These are phyloP conservation scores for Cydia strobilella DNA, from an alignment of 1,140 invertebrate species.

Conservation along the genomic window DNA sequence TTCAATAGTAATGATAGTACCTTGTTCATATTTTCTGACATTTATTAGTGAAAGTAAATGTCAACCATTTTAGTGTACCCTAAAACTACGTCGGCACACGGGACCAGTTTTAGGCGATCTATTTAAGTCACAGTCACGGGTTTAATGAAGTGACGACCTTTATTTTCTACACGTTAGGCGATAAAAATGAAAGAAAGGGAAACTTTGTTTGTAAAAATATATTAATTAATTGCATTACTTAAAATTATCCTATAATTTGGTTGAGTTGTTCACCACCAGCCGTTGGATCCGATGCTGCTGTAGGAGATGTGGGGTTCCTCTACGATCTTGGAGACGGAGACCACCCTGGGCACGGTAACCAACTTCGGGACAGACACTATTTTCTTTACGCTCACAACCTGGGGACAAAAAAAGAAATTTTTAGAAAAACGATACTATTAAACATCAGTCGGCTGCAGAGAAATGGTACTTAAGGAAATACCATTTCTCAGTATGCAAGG, in stretches of 20 bases:
- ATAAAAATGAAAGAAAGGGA: neutral
- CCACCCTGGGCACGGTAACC: slow-evolving; percentile 51
- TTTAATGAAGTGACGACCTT: too few relatives aligned
- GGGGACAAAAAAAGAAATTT: neutral
- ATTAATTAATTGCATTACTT: slow-evolving; percentile 30
- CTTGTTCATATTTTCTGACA: too few relatives aligned
- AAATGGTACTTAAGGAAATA: too few relatives aligned
- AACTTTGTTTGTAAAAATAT: neutral
- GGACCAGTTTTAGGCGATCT: too few relatives aligned
- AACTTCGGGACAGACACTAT: slow-evolving; percentile 57
- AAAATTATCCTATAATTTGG: slow-evolving; percentile 39
- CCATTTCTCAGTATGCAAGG: too few relatives aligned
- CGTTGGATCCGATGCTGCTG: slow-evolving; percentile 27
- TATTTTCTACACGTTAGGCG: too few relatives aligned
- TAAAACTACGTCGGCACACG: too few relatives aligned
- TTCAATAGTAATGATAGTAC: too few relatives aligned
- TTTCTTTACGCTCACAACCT: slow-evolving; percentile 58
- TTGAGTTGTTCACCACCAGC: slow-evolving; percentile 37
- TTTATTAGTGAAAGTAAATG: too few relatives aligned
- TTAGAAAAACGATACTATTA: neutral
- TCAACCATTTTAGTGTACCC: too few relatives aligned
- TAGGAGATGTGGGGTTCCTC: slow-evolving; percentile 39
- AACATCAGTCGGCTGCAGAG: too few relatives aligned
- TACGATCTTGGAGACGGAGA: slow-evolving; percentile 48
- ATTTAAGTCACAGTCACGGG: too few relatives aligned